Base-by-base conservation (phyloP, 2,797 vertebrate species). In the Sebastes trivittatus region DNA sequence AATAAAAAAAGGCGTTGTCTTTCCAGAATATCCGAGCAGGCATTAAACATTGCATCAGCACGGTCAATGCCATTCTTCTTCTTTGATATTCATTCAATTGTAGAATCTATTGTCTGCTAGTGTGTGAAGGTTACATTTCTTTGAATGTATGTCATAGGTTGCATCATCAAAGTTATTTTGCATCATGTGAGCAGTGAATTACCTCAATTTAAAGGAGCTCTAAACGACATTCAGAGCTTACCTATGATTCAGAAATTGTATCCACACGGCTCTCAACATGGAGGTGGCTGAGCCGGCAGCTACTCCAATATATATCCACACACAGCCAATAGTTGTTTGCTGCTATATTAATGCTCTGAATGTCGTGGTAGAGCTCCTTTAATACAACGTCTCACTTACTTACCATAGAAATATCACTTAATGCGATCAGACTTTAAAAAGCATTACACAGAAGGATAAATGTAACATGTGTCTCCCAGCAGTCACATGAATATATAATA, bases 41-140 rank as follows among this genome's bases (percentile, higher is more conserved):
- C 78, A 72, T 77, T 80, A 36, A 78, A 80, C 23, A 64, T 87
- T 86, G 63, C 82, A 75, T 88, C 75, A 88, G 36, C 23, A 11
- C 18, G 22, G 58, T 52, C 22, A 49, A 4, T 81, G 80, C 63
- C 23, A 36, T 66, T 81, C 46, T 60, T 70, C 8, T 42, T 73
- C 65, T 85, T n/a, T 63, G 54, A 75, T 71, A 72, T 82, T 78
- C 64, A 72, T 80, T 59, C 59, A 67, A 25, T 55, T 78, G 63
- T 78, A 77, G 58, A 63, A 76, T 46, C 25, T 61, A 23, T 78
- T 80, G 63, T 71, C 25, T 77, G 42, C 65, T 61, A 55, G 16
- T 75, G 16, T 75, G 22, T 62, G 49, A 71, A 22, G 27, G 60
- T 49, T 77, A 72, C 32, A 36, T 67, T 75, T 65, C 32, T 75